Percentiles rank a stretch among this genome's conserved stretches.
Conservation (phyloP, 1,140 invertebrate species). For the Megalonaias nervosa region DNA sequence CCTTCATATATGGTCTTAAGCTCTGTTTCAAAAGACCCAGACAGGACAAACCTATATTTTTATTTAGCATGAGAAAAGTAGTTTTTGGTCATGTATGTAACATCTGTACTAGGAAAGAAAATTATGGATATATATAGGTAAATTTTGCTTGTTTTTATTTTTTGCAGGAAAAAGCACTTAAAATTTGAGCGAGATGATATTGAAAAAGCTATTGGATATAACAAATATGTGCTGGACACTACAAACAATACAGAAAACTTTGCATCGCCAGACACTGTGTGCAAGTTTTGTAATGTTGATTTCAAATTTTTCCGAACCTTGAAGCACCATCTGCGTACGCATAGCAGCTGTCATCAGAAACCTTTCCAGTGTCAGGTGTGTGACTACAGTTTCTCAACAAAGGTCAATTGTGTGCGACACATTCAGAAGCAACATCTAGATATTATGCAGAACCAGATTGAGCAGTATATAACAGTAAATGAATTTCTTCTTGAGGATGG, state of each 20-base stretch:
- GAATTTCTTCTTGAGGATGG: conserved; percentile 40
- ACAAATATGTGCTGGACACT: conserved; percentile 81
- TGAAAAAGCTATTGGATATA: conserved; percentile 88
- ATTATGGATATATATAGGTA: not conserved
- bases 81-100: too few relatives aligned
- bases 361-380: conserved; percentile 70
- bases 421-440: conserved; percentile 70
- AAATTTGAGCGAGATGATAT: conserved; percentile 88
- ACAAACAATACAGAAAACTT: conserved; percentile 73
- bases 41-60: too few relatives aligned
- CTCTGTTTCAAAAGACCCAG: too few relatives aligned
- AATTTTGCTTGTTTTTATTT: not conserved
- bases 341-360: conserved; percentile 69
- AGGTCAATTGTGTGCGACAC: conserved; percentile 72
- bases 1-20: too few relatives aligned
- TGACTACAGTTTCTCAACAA: conserved; percentile 70
- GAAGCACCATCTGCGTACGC: conserved; percentile 70
- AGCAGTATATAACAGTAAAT: conserved; percentile 52
- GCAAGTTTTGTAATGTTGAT: conserved; percentile 72
- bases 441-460: conserved; percentile 60
- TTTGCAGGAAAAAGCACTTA: conserved; percentile 81
- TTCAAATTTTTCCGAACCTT: conserved; percentile 71
- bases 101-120: too few relatives aligned
- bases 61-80: too few relatives aligned
- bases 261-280: conserved; percentile 69